Percentiles rank a stretch among this genome's conserved stretches.
Evolutionary conservation across 2,888 invertebrate species (phyloP).

Genomic region (Lapara coniferarum): DNA sequence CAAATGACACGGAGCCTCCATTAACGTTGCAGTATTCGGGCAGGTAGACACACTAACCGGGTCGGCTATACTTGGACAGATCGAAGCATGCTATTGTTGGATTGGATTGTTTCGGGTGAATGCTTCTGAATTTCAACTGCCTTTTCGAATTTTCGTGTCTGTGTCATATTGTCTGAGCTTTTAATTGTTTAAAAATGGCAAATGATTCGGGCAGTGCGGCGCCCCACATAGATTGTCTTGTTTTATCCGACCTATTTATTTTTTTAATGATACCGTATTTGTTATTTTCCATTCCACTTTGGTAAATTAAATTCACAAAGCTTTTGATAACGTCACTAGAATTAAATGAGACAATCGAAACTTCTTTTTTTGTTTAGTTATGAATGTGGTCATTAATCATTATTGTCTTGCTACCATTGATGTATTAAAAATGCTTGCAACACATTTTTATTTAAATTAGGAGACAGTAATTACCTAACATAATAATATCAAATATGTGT

Average conservation of each 20-base stretch:
- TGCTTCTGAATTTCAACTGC: slow-evolving; percentile 62
- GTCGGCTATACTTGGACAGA: slow-evolving; percentile 76
- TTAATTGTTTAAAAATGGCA: slow-evolving; percentile 20
- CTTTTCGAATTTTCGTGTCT: slow-evolving; percentile 44
- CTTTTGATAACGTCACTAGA: neutral
- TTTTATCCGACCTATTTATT: slow-evolving; percentile 17
- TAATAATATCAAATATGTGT: too few species aligned
- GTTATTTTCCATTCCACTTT: neutral
- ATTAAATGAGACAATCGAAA: neutral
- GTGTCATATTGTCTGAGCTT: slow-evolving; percentile 21
- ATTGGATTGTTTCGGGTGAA: slow-evolving; percentile 65
- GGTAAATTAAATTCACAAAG: neutral
- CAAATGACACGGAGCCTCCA: slow-evolving; percentile 69
- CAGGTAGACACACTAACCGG: slow-evolving; percentile 67
- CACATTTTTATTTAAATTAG: too few species aligned
- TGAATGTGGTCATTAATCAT: neutral
- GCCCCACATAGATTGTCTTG: slow-evolving; percentile 18
- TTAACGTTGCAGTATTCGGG: slow-evolving; percentile 71
- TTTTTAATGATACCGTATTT: slow-evolving; percentile 12
- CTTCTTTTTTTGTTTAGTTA: neutral
- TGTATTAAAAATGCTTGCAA: too few species aligned
- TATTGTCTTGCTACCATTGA: too few species aligned
- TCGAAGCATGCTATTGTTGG: slow-evolving; percentile 79
- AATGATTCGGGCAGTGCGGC: slow-evolving; percentile 9
- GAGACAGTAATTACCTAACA: too few species aligned